A percentile compares a stretch with the other conserved stretches of the same genome.
These are phyloP conservation scores for Patella ulyssiponensis DNA, from an alignment of 2,888 invertebrate species.

Conservation along the genomic window DNA sequence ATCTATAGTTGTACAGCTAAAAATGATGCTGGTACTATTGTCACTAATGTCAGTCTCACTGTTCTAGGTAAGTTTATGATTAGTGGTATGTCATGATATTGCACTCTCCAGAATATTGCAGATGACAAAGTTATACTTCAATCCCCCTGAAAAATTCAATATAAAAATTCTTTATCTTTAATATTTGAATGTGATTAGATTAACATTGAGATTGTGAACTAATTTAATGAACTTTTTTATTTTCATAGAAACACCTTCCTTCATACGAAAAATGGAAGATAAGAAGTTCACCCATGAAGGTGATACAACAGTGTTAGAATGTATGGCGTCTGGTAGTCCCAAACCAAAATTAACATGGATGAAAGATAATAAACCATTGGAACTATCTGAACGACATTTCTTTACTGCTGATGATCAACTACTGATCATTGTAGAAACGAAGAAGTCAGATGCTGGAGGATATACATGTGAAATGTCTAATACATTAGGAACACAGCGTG, in stretches of 20 bases:
- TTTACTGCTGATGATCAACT: constrained; percentile 90
- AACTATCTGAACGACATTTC: constrained; percentile 84
- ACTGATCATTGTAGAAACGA: constrained; percentile 87
- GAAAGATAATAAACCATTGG: constrained; percentile 84
- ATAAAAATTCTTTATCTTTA: background rate
- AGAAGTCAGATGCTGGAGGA: constrained; percentile 84
- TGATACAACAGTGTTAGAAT: constrained; percentile 88
- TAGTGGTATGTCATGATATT: background rate
- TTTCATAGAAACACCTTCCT: constrained; percentile 85
- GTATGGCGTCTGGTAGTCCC: constrained; percentile 88
- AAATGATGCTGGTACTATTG: constrained; percentile 89
- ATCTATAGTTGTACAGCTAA: constrained; percentile 93
- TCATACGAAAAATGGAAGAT: constrained; percentile 85
- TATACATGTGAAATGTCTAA: constrained; percentile 94
- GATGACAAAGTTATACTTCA: too few relatives aligned
- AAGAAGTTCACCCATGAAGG: constrained; percentile 87
- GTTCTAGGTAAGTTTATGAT: constrained; percentile 76
- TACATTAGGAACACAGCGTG: constrained; percentile 83
- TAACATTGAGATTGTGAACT: background rate
- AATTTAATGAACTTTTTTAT: constrained; percentile 19
- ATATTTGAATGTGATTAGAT: background rate
- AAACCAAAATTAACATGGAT: constrained; percentile 86
- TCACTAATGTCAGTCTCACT: constrained; percentile 88
- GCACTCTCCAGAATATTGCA: too few relatives aligned
- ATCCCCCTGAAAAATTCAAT: background rate